phyloP scores from a whole-genome alignment of 2,797 vertebrate genomes.

The Phylloscopus collybita region DNA sequence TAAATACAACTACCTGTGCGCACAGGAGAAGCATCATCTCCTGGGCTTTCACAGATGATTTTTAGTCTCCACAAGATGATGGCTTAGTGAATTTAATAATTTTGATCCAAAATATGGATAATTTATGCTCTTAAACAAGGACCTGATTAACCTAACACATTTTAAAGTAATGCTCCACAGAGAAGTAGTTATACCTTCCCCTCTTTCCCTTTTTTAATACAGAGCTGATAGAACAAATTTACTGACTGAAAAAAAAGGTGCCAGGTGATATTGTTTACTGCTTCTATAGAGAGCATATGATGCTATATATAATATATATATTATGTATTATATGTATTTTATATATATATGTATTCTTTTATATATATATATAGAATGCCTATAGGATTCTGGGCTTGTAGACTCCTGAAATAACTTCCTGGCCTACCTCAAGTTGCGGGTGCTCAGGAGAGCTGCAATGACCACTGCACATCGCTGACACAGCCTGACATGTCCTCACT shows the following conservation, averaged over 20 bases:
- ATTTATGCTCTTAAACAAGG: neutral
- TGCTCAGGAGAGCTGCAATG: neutral
- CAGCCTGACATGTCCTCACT: neutral
- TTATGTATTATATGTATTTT: too few relatives aligned
- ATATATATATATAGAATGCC: neutral
- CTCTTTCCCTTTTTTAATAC: neutral
- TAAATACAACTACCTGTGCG: neutral
- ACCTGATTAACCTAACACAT: neutral
- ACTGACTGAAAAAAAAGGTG: neutral
- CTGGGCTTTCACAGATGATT: neutral
- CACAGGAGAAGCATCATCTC: neutral
- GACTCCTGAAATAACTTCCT: neutral
- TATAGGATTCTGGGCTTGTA: neutral
- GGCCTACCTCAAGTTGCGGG: neutral
- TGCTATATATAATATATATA: too few relatives aligned
- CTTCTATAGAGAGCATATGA: neutral
- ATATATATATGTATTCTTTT: too few relatives aligned
- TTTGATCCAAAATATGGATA: neutral
- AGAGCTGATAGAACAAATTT: neutral
- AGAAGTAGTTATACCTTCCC: neutral
- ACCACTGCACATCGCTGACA: rapidly evolving
- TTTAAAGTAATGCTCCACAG: neutral
- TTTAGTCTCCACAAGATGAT: neutral
- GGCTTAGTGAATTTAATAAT: neutral
- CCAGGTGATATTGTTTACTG: neutral